Evolutionary conservation across 2,113 vertebrate genomes (phyloP), one percentile per base, ranked within the genome.

Genomic region (Tupaia chinensis): DNA sequence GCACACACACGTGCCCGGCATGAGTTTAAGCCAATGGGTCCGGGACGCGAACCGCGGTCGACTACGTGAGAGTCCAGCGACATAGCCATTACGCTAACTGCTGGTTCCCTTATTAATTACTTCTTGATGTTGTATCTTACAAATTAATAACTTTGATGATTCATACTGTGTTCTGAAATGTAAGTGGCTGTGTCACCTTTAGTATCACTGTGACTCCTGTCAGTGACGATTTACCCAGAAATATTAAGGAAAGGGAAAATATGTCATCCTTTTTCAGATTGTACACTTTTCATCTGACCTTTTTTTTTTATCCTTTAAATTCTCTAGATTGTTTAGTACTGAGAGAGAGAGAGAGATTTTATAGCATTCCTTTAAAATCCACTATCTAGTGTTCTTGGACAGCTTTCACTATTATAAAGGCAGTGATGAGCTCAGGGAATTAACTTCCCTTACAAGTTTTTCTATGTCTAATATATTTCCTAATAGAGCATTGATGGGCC

Each of bases 101-200:
- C 32, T 32, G 32, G 32, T 32, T 32, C 32, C 32, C 80, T 80
- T 97, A 11, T 69, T 54, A 88, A 93, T 90, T 93, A 92, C 25
- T 87, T 44, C 10, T 84, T 91, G 87, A 73, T 72, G 70, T 77
- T 13, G 77, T 53, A 89, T 83, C 81, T 93, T 96, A 54, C 74
- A 96, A 92, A 87, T 74, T 16, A 89, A 61, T 91, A 20, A 58
- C 63, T 95, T 92, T 4, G 54, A 4, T 89, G 89, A 82, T 91
- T 89, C 86, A 83, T 34, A 63, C 74, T 60, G 3, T 88, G 60
- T 88, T 78, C 56, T 87, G 34, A 95, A 68, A 72, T 14, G 54
- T 60, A 83, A 76, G 32, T 44, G 54, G 27, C 22, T 61, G 20
- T 19, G 7, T 65, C 17, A 61, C 9, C 16, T 87, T 91, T 77